Conservation (phyloP, 2,888 invertebrate species). For the Hypercompe scribonia region DNA sequence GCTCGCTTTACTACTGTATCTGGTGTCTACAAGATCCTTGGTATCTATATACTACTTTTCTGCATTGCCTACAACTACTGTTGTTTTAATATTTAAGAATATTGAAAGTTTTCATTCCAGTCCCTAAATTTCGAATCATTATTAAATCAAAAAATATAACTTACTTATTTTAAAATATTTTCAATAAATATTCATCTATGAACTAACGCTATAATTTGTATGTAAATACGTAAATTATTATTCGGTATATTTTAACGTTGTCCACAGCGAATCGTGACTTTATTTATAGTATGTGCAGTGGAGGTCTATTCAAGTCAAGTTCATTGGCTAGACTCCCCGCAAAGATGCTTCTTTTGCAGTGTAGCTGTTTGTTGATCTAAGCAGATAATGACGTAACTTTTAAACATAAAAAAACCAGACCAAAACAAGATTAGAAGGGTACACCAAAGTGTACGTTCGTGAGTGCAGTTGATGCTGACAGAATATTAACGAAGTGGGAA, state of each 20-base stretch:
- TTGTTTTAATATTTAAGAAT: background rate
- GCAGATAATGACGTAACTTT: slow-evolving; percentile 14
- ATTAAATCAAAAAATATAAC: background rate
- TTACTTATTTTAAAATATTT: background rate
- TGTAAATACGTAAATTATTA: background rate
- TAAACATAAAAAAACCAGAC: background rate
- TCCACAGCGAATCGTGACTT: background rate
- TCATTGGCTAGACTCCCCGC: slow-evolving; percentile 79
- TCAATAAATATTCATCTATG: background rate
- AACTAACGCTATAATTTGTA: background rate
- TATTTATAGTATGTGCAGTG: slow-evolving; percentile 74
- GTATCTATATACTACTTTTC: background rate
- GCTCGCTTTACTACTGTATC: slow-evolving; percentile 16
- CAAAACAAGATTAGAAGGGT: background rate
- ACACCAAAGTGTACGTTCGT: slow-evolving; percentile 1
- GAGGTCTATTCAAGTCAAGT: slow-evolving; percentile 77
- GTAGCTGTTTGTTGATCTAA: slow-evolving; percentile 15
- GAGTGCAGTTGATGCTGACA: slow-evolving; percentile 45
- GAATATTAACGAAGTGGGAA: slow-evolving; percentile 61
- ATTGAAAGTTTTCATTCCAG: background rate
- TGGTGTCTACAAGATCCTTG: background rate
- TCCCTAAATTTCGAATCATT: background rate
- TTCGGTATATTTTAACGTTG: background rate
- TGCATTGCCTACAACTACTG: background rate
- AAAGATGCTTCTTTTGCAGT: slow-evolving; percentile 53